Base-by-base conservation (phyloP, 2,888 invertebrate species). In the Willowsia nigromaculata region DNA sequence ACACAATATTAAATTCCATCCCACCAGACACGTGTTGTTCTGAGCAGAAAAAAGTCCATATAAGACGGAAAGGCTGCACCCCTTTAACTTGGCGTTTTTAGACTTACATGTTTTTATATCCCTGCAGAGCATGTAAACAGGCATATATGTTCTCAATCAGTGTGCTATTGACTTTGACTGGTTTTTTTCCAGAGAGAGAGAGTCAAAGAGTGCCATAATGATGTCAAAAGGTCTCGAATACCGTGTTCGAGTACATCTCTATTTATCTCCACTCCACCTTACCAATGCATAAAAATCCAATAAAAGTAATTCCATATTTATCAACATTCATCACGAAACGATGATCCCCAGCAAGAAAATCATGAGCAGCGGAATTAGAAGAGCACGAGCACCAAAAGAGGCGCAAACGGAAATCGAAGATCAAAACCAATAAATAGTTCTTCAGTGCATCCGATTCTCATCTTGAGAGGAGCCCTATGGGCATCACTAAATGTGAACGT, bases 201-300 rank as follows among this genome's bases (percentile, higher is more conserved):
- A 59, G 59, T 53, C 53, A 59, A 59, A 27, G 27, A 59, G 59
- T 59, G 59, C 27, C 25, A 78, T 50, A 78, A 78, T 78, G 78
- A 78, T 78, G 78, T 78, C 78, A 78, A 53, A 78, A 78, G 78
- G 78, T 78, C 78, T 78, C 27, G 27, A 59, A 59, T 27, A 25
- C 13, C 27, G 0, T 18, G 18, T 18, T 53, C 53, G 5, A 59
- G 4, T 59, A 59, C 59, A 59, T 59, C 59, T 59, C 59, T 59
- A 59, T 59, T 18, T 18, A 53, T 27, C 43, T 37, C 37, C 37
- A 6, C 37, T 43, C 43, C 43, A 43, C 11, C 43, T 43, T 9
- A 13, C 43, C 43, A 3, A 9, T 43, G 13, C 11, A 43, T 37
- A 43, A 43, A 43, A 43, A 43, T 59, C 25, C 18, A 59, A 18